Conservation (phyloP, 2,113 vertebrate species). For the Cyanoramphus novaezelandiae region DNA sequence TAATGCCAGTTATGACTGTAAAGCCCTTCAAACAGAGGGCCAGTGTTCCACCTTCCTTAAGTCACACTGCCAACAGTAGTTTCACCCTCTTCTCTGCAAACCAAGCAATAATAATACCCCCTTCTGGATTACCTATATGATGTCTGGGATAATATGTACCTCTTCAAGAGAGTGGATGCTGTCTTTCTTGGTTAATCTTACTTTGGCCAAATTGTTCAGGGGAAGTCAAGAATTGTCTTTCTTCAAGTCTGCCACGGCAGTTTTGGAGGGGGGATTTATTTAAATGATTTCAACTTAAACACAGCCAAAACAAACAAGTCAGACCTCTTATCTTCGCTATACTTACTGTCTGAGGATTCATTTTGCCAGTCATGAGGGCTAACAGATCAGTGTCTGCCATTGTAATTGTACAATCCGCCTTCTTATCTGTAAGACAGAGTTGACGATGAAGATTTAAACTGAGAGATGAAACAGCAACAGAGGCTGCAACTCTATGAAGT, state of each 20-base stretch:
- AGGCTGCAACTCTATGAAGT: not conserved
- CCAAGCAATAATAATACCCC: not conserved
- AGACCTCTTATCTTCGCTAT: not conserved
- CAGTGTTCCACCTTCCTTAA: not conserved
- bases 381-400: slow-evolving; percentile 87
- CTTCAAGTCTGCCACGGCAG: not conserved
- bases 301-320: not conserved
- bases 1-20: not conserved
- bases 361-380: slow-evolving; percentile 89
- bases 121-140: not conserved
- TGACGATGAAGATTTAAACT: not conserved
- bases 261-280: not conserved
- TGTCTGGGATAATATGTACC: not conserved
- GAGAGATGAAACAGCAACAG: not conserved
- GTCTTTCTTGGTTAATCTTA: not conserved
- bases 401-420: slow-evolving; percentile 87
- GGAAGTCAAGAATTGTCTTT: not conserved
- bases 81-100: not conserved
- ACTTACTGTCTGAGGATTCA: slow-evolving; percentile 92
- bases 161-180: not conserved
- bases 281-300: not conserved
- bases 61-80: not conserved
- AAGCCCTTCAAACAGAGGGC: not conserved
- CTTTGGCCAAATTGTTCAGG: not conserved
- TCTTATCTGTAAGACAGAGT: slow-evolving; percentile 77